Evolutionary conservation across 2,888 invertebrate genomes (phyloP).

Genomic region (Mythimna pallens): DNA sequence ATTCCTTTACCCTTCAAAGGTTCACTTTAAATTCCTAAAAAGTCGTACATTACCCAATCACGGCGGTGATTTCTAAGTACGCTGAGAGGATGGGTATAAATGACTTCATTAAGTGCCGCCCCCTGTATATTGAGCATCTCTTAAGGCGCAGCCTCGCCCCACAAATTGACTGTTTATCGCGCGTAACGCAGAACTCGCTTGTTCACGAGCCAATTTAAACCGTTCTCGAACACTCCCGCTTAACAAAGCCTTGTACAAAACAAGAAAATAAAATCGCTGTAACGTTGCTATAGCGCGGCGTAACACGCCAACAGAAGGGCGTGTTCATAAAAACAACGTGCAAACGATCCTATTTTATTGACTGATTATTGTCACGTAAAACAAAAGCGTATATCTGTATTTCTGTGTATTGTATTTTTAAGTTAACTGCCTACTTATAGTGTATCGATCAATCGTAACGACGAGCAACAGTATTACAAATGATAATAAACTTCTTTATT

Average conservation of each 20-base stretch:
- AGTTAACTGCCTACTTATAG: not conserved
- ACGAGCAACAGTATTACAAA: too few relatives aligned
- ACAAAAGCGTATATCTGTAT: slow-evolving; percentile 12
- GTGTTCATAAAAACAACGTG: slow-evolving; percentile 70
- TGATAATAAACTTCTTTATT: too few relatives aligned
- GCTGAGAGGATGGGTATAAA: slow-evolving; percentile 75
- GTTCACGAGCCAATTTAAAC: slow-evolving; percentile 83
- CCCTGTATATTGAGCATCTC: slow-evolving; percentile 77
- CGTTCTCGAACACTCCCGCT: slow-evolving; percentile 71
- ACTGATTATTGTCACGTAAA: slow-evolving; percentile 53
- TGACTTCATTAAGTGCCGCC: slow-evolving; percentile 79
- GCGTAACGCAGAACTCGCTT: slow-evolving; percentile 75
- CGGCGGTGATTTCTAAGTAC: slow-evolving; percentile 67
- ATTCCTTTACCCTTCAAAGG: slow-evolving; percentile 61
- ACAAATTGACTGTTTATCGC: slow-evolving; percentile 85
- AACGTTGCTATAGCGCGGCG: slow-evolving; percentile 63
- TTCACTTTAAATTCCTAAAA: slow-evolving; percentile 66
- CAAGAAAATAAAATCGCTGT: slow-evolving; percentile 80
- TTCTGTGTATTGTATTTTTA: not conserved
- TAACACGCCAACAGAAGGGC: slow-evolving; percentile 69
- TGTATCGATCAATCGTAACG: not conserved
- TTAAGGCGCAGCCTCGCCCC: slow-evolving; percentile 73
- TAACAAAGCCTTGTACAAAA: slow-evolving; percentile 79
- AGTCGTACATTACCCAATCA: slow-evolving; percentile 76
- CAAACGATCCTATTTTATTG: slow-evolving; percentile 61